phyloP scores from a whole-genome alignment of 2,113 vertebrate genomes.

The Emydocephalus ijimae region DNA sequence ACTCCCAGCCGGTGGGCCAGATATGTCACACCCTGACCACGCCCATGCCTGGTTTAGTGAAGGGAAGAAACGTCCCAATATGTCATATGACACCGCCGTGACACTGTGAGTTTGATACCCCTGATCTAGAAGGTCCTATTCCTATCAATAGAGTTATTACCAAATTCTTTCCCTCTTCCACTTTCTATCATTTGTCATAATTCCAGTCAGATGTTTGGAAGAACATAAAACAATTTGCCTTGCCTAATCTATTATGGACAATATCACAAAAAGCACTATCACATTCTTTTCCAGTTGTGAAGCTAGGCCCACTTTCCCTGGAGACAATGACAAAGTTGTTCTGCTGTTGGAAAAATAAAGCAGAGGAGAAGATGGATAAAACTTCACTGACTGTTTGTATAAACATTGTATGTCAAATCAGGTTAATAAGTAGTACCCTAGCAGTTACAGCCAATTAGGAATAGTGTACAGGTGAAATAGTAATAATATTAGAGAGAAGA shows the following conservation, averaged over 20 bases:
- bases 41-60: no score
- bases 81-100: no score
- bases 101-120: no score
- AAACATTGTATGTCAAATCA: background rate
- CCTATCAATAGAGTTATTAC: background rate
- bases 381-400: background rate
- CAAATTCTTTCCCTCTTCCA: background rate
- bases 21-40: no score
- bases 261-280: background rate
- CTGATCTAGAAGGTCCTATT: background rate
- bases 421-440: background rate
- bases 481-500: background rate
- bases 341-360: background rate
- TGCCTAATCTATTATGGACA: background rate
- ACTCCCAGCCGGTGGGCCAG: no score
- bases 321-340: background rate
- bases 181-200: background rate
- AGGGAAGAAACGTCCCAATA: no score
- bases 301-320: background rate
- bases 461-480: background rate
- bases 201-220: background rate
- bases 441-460: background rate
- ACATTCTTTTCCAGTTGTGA: background rate
- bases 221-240: background rate
- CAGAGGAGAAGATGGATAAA: background rate